Evolutionary conservation across 2,888 invertebrate genomes (phyloP).

Genomic region (Aphodius granarius): DNA sequence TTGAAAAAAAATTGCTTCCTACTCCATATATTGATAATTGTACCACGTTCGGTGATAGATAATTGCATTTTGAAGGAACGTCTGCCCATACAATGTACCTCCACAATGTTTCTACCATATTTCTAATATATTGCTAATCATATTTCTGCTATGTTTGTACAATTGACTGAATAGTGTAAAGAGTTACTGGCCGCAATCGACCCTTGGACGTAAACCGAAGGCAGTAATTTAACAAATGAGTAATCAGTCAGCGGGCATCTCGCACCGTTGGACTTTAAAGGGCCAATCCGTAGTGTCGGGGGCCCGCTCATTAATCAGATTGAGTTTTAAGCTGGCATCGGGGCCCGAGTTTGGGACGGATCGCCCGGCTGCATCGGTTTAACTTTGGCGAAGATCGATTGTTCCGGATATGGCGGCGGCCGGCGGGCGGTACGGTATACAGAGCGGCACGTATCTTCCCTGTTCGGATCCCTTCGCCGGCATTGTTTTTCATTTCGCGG

Average conservation of each 20-base stretch:
- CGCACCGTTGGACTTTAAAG: constrained; percentile 3
- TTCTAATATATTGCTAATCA: too few species aligned
- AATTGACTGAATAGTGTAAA: too few species aligned
- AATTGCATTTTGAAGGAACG: too few species aligned
- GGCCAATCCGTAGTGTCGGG: not conserved
- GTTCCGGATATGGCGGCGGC: not conserved
- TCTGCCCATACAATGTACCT: too few species aligned
- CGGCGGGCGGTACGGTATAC: not conserved
- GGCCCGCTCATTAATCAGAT: constrained; percentile 12
- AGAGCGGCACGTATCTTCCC: not conserved
- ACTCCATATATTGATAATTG: too few species aligned
- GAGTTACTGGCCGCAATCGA: too few species aligned
- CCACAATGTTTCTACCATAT: too few species aligned
- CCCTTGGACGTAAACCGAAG: constrained; percentile 3
- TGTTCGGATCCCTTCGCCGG: not conserved
- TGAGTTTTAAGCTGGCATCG: constrained; percentile 9
- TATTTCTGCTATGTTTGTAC: too few species aligned
- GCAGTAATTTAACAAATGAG: constrained; percentile 26
- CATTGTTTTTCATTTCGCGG: constrained; percentile 14
- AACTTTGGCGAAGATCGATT: constrained; percentile 2
- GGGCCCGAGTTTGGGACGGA: not conserved
- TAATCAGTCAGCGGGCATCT: constrained; percentile 22
- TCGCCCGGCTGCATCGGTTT: not conserved
- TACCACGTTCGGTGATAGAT: too few species aligned
- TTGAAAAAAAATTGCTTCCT: too few species aligned